These are phyloP conservation scores for Equus przewalskii DNA, from an alignment of 2,113 vertebrate genomes.

Conservation along the genomic window DNA sequence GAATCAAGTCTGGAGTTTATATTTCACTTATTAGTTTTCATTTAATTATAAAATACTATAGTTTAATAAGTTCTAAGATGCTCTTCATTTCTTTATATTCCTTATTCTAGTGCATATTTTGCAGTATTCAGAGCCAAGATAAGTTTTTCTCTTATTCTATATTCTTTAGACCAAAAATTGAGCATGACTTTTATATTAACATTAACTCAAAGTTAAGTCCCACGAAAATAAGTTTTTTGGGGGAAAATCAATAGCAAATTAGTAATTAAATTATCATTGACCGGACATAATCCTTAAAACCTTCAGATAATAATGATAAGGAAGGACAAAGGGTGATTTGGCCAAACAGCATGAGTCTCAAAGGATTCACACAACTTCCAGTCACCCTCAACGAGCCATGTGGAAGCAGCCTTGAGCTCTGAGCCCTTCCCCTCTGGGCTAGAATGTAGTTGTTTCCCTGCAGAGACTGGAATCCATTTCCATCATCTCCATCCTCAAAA, in stretches of 20 bases:
- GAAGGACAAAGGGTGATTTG: neutral
- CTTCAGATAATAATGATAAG: neutral
- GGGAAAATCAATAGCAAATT: neutral
- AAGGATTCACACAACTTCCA: neutral
- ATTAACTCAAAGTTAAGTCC: neutral
- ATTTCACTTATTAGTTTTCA: neutral
- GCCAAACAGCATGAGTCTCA: neutral
- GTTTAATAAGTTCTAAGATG: neutral
- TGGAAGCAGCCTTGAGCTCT: neutral
- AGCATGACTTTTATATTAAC: neutral
- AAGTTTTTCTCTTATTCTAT: slow-evolving; percentile 14
- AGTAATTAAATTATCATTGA: neutral
- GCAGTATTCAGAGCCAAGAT: neutral
- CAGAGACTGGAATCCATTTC: neutral
- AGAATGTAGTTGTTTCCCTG: neutral
- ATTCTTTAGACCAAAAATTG: neutral
- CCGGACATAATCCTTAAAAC: neutral
- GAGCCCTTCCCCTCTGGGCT: neutral
- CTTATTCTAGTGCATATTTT: neutral
- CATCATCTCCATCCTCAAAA: neutral
- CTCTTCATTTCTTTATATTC: neutral
- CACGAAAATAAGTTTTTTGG: neutral
- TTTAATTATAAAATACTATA: neutral
- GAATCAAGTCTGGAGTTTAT: neutral
- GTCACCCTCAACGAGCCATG: neutral